These are phyloP conservation scores for Cinara cedri DNA, from an alignment of 2,888 invertebrate genomes.

Conservation along the genomic window DNA sequence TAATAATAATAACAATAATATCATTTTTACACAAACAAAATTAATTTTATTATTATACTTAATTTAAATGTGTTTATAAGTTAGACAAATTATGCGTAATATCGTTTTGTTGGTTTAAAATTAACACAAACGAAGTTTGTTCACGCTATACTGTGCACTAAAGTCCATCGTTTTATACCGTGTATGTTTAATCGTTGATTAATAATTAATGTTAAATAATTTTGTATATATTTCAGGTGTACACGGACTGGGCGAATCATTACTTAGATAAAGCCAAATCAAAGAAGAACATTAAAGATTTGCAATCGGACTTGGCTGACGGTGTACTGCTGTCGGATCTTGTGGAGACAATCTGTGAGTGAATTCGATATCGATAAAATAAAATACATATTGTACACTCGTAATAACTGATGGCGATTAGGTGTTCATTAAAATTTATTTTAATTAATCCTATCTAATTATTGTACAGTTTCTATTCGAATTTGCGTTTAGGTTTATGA, in stretches of 20 bases:
- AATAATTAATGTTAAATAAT: background rate
- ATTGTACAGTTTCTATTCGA: no score
- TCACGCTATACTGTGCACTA: background rate
- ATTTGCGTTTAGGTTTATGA: no score
- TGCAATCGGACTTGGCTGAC: constrained; percentile 91
- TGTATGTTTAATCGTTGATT: background rate
- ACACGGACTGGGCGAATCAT: constrained; percentile 98
- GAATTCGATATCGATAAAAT: constrained; percentile 51
- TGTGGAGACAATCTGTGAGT: constrained; percentile 92
- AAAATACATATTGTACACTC: background rate
- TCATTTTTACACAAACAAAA: no score
- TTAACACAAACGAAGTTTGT: background rate
- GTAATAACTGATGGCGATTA: no score
- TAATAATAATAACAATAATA: background rate
- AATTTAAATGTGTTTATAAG: no score
- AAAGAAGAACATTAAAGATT: constrained; percentile 81
- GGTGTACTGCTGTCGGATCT: constrained; percentile 91
- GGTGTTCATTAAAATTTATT: background rate
- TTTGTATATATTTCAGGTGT: constrained; percentile 72
- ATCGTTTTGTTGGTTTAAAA: background rate
- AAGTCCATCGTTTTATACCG: background rate
- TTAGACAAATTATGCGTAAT: no score
- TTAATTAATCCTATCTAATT: background rate
- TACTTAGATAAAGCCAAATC: constrained; percentile 91
- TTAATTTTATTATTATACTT: no score